A percentile compares a stretch with the other conserved stretches of the same genome.
phyloP scores from a whole-genome alignment of 1,140 invertebrate species.

The Tetramorium parvispinum region DNA sequence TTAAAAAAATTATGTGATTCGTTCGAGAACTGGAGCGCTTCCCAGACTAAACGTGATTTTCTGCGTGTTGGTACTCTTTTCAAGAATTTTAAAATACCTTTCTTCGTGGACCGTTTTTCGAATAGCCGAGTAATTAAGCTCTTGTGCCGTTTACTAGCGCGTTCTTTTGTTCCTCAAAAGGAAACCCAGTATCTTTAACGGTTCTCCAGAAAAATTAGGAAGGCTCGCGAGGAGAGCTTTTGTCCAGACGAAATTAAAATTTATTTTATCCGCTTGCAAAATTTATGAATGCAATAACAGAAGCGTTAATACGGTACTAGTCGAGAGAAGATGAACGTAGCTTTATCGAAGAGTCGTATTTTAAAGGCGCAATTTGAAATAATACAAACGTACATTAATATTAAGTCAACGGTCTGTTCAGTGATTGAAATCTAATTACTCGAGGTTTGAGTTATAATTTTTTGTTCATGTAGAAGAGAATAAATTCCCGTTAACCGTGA shows the following conservation, averaged over 20 bases:
- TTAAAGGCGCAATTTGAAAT: not conserved
- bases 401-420: not conserved
- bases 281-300: not conserved
- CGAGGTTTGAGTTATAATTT: not conserved
- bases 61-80: not conserved
- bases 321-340: not conserved
- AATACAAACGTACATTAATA: not conserved
- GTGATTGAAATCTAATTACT: not conserved
- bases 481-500: not conserved
- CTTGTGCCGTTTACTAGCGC: constrained; percentile 46
- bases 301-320: not conserved
- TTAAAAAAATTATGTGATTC: not conserved
- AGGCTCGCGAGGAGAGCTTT: constrained; percentile 36
- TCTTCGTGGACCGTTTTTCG: constrained; percentile 53
- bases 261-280: constrained; percentile 33
- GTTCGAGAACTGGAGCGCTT: not conserved
- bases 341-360: not conserved
- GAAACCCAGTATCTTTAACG: constrained; percentile 39
- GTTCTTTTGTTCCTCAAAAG: constrained; percentile 58
- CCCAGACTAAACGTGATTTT: not conserved
- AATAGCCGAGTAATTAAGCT: constrained; percentile 62
- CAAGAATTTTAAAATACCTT: constrained; percentile 64
- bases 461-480: not conserved
- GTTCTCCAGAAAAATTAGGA: constrained; percentile 51
- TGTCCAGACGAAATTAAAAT: constrained; percentile 47